Percentiles rank a stretch among this genome's conserved stretches.
Evolutionary conservation across 92 coral and sea anemone species (phyloP).

Genomic region (Bergia puertoricense): DNA sequence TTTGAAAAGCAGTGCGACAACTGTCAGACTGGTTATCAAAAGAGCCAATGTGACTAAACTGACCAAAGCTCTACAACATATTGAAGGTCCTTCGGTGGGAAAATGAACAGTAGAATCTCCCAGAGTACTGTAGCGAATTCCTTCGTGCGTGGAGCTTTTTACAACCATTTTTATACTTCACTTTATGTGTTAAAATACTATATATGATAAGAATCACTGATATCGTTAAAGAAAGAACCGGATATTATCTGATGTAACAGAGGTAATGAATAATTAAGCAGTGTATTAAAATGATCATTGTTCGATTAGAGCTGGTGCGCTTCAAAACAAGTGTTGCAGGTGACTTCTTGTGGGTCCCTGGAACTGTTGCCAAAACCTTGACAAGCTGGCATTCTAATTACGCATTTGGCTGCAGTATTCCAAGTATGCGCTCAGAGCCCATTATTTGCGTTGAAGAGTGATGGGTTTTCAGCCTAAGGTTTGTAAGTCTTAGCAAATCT

Average conservation of each 20-base stretch:
- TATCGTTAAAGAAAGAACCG: background rate
- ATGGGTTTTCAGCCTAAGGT: too few relatives aligned
- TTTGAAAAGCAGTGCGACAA: conserved; percentile 28
- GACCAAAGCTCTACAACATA: conserved; percentile 15
- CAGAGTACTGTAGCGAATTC: conserved; percentile 18
- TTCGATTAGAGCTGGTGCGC: background rate
- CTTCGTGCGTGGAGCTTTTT: background rate
- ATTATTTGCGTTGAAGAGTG: too few relatives aligned
- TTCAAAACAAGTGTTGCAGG: conserved; percentile 3
- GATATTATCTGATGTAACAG: background rate
- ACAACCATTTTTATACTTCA: background rate
- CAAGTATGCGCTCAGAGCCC: background rate
- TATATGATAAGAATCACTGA: background rate
- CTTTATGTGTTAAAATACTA: background rate
- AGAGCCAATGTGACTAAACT: conserved; percentile 29
- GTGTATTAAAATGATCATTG: background rate
- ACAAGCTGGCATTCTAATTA: background rate
- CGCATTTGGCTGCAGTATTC: background rate
- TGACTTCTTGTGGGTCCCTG: background rate
- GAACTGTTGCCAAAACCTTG: too few relatives aligned
- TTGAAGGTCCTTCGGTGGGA: conserved; percentile 33
- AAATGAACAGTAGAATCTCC: conserved; percentile 21
- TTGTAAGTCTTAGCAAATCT: too few relatives aligned
- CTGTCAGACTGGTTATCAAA: conserved; percentile 34
- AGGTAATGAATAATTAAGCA: background rate